These are phyloP conservation scores for Caenorhabditis plicata DNA, from an alignment of 2,888 invertebrate species.

Conservation along the genomic window DNA sequence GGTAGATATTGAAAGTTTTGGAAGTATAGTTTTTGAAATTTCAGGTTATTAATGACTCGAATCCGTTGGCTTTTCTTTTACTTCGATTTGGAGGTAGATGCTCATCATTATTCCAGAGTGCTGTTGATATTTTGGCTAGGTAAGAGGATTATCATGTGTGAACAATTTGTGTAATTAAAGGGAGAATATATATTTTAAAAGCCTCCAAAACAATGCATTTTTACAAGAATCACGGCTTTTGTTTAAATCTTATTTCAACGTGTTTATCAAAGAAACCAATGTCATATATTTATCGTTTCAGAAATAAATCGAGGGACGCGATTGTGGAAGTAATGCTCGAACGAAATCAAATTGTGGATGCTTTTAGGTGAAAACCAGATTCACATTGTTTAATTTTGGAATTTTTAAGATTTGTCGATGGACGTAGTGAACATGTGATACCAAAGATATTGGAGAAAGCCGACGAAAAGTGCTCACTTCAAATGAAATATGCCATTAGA, in stretches of 20 bases:
- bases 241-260: too few relatives aligned
- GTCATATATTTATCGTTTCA: too few relatives aligned
- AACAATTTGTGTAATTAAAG: not conserved
- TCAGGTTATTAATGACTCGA: conserved; percentile 45
- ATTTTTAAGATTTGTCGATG: conserved; percentile 21
- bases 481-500: conserved; percentile 22
- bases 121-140: conserved; percentile 39
- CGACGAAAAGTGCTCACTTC: conserved; percentile 10
- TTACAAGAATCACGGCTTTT: too few relatives aligned
- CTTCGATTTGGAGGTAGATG: conserved; percentile 44
- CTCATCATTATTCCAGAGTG: conserved; percentile 44
- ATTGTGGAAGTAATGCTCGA: conserved; percentile 45
- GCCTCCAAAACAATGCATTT: too few relatives aligned
- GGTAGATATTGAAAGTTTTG: conserved; percentile 14
- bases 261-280: too few relatives aligned
- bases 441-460: conserved; percentile 32
- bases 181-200: not conserved
- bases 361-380: conserved; percentile 8
- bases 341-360: conserved; percentile 33
- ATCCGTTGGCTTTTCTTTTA: conserved; percentile 45
- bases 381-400: not conserved
- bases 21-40: not conserved
- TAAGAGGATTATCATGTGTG: not conserved
- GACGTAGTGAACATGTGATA: conserved; percentile 21
- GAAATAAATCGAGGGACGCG: conserved; percentile 35